Percentiles rank a stretch among this genome's conserved stretches.
These are phyloP conservation scores for Drosophila rhopaloa DNA, from an alignment of 1,140 invertebrate genomes.

Conservation along the genomic window DNA sequence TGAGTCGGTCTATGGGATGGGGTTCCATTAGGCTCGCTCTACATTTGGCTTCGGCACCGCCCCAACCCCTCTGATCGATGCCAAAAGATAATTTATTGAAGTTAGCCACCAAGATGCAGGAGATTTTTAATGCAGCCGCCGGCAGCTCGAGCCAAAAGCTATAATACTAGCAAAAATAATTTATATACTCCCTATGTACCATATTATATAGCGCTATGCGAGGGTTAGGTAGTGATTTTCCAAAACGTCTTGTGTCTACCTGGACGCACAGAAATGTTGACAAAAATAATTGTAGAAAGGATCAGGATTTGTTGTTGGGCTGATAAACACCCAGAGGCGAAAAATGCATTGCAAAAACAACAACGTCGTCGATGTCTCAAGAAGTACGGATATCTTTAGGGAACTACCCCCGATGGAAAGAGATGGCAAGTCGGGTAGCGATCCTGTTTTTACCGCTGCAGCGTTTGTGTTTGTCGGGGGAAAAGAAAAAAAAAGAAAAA, in stretches of 20 bases:
- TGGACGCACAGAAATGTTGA: slow-evolving; percentile 62
- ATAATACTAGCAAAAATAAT: slow-evolving; percentile 23
- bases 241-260: slow-evolving; percentile 48
- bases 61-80: slow-evolving; percentile 23
- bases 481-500: slow-evolving; percentile 9
- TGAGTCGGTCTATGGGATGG: slow-evolving; percentile 14
- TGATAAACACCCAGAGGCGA: slow-evolving; percentile 63
- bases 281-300: slow-evolving; percentile 76
- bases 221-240: slow-evolving; percentile 65
- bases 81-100: slow-evolving; percentile 62
- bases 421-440: slow-evolving; percentile 11
- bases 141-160: slow-evolving; percentile 50
- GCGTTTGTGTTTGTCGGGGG: slow-evolving; percentile 11
- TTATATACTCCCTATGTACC: slow-evolving; percentile 12
- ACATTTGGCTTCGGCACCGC: slow-evolving; percentile 56
- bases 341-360: slow-evolving; percentile 75
- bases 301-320: slow-evolving; percentile 64
- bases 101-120: slow-evolving; percentile 15
- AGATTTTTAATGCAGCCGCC: slow-evolving; percentile 46
- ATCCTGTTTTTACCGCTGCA: slow-evolving; percentile 49
- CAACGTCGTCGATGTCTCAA: slow-evolving; percentile 46
- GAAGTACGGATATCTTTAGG: slow-evolving; percentile 30
- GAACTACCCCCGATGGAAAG: slow-evolving; percentile 34
- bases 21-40: slow-evolving; percentile 44
- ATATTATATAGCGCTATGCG: neutral